phyloP scores from a whole-genome alignment of 2,113 vertebrate species.

The Labeo rohita region DNA sequence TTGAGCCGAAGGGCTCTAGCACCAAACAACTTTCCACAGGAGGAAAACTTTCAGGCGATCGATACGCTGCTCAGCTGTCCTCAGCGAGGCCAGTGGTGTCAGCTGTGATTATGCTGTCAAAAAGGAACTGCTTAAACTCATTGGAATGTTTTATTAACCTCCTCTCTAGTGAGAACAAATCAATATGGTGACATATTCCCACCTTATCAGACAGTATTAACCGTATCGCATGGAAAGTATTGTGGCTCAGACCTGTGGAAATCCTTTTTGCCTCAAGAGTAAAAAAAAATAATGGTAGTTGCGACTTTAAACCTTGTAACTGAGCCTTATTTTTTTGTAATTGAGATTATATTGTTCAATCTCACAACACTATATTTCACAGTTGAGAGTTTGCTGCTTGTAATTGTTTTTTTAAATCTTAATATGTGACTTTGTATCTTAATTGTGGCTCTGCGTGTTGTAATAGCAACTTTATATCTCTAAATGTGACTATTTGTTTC shows the following conservation, averaged over 20 bases:
- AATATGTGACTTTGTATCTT: neutral
- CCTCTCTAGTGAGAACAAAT: conserved; percentile 42
- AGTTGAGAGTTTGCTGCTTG: neutral
- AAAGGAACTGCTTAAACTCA: conserved; percentile 37
- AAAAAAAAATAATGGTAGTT: neutral
- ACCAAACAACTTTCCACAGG: neutral
- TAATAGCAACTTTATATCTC: neutral
- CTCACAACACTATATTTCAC: neutral
- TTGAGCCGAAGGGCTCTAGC: conserved; percentile 9
- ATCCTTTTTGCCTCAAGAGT: neutral
- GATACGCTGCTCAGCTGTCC: conserved; percentile 41
- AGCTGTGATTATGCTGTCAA: conserved; percentile 47
- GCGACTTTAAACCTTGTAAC: neutral
- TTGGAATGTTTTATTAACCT: conserved; percentile 53
- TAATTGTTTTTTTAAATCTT: neutral
- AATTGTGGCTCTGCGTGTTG: neutral
- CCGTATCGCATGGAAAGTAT: neutral
- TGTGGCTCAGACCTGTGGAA: neutral
- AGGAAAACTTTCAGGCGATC: conserved; percentile 49
- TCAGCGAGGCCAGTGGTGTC: conserved; percentile 47
- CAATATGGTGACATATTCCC: conserved; percentile 39
- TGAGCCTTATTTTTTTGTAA: neutral
- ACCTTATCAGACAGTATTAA: neutral
- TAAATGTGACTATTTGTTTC: neutral
- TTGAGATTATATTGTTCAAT: neutral